Evolutionary conservation across 2,113 vertebrate species (phyloP).

Genomic region (Cervus canadensis): DNA sequence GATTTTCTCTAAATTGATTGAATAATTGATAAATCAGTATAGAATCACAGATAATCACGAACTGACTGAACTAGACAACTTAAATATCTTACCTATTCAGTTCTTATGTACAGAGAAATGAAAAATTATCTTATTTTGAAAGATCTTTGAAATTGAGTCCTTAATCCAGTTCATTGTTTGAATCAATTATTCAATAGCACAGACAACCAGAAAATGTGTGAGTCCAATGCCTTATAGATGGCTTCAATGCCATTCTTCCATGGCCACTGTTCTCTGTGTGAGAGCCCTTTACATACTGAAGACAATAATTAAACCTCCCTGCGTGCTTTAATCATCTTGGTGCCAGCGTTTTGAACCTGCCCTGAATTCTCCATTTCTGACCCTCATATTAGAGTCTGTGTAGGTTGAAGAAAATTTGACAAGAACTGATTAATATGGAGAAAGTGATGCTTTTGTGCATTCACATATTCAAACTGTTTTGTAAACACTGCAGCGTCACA

Average conservation of each 20-base stretch:
- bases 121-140: slow-evolving; percentile 1
- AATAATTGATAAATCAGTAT: slow-evolving; percentile 24
- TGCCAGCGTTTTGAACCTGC: not conserved
- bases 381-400: not conserved
- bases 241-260: not conserved
- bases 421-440: not conserved
- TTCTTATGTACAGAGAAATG: not conserved
- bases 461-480: slow-evolving; percentile 8
- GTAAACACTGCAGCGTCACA: not conserved
- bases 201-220: not conserved
- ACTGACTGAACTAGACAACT: not conserved
- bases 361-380: not conserved
- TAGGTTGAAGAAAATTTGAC: not conserved
- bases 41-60: slow-evolving; percentile 27
- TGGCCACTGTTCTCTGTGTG: not conserved
- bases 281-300: not conserved
- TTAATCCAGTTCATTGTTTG: slow-evolving; percentile 17
- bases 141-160: not conserved
- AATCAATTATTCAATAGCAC: slow-evolving; percentile 32
- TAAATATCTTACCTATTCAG: not conserved
- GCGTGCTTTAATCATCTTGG: not conserved
- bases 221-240: not conserved
- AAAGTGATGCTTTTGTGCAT: not conserved
- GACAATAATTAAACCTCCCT: not conserved
- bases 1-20: not conserved